These are phyloP conservation scores for Dyspetes luteomarginatus DNA, from an alignment of 2,888 invertebrate species.

Conservation along the genomic window DNA sequence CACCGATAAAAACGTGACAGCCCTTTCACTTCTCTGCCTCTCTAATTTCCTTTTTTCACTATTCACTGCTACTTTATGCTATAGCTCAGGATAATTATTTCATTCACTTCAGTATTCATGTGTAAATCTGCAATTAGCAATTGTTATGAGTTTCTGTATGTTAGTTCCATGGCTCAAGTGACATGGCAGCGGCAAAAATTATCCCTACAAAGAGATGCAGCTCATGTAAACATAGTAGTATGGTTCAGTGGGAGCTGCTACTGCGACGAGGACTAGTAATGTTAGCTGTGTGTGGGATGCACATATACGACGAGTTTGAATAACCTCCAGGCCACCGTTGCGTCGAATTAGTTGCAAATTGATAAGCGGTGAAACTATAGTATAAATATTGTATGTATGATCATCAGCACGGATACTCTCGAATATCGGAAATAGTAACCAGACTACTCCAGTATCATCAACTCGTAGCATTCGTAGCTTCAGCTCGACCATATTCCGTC, in stretches of 20 bases:
- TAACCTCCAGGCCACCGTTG: too few relatives aligned
- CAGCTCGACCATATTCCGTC: not conserved
- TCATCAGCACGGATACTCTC: not conserved
- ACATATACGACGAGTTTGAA: too few relatives aligned
- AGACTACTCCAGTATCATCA: constrained; percentile 18
- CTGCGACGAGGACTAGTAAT: too few relatives aligned
- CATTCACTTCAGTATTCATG: not conserved
- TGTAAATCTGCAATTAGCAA: not conserved
- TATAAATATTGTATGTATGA: too few relatives aligned
- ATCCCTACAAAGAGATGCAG: too few relatives aligned
- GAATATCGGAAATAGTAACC: constrained; percentile 54
- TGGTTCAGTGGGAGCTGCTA: too few relatives aligned
- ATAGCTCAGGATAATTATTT: not conserved
- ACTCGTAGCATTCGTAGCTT: not conserved
- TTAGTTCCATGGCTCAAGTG: too few relatives aligned
- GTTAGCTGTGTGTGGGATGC: not conserved
- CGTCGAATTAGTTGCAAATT: too few relatives aligned
- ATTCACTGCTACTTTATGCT: not conserved
- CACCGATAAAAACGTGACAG: not conserved
- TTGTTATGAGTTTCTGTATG: not conserved
- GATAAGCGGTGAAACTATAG: too few relatives aligned
- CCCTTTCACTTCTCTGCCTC: not conserved
- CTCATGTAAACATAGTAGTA: too few relatives aligned
- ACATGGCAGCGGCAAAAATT: too few relatives aligned
- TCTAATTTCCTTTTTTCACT: not conserved